These are phyloP conservation scores for Danaus melanippus DNA, from an alignment of 1,140 invertebrate species.

Conservation along the genomic window DNA sequence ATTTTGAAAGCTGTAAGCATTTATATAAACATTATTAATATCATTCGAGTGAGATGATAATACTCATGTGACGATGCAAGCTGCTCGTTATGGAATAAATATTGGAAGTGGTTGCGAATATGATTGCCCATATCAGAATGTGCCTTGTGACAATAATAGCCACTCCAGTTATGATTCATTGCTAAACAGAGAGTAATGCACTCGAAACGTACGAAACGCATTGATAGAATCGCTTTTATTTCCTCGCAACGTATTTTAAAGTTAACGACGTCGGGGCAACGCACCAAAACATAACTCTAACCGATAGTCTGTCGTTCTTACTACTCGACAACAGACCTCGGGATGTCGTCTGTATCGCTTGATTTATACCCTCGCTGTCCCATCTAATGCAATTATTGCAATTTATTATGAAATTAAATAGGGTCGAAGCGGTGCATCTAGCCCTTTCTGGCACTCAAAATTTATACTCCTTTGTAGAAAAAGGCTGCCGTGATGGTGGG, in stretches of 20 bases:
- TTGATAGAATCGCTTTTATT: conserved; percentile 39
- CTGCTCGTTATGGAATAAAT: conserved; percentile 4
- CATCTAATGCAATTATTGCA: conserved; percentile 68
- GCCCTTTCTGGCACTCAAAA: conserved; percentile 37
- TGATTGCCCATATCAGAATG: conserved; percentile 14
- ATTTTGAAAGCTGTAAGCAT: conserved; percentile 6
- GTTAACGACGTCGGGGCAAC: conserved; percentile 34
- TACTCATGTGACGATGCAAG: too few species aligned
- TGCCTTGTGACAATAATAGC: conserved; percentile 27
- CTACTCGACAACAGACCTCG: conserved; percentile 35
- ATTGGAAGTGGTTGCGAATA: conserved; percentile 1
- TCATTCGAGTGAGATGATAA: too few species aligned
- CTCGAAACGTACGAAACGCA: conserved; percentile 29
- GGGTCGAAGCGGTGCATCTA: conserved; percentile 49
- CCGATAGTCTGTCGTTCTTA: conserved; percentile 32
- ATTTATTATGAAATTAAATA: conserved; percentile 71
- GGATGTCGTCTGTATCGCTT: conserved; percentile 37
- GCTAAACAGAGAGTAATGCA: conserved; percentile 29
- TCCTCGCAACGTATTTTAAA: conserved; percentile 30
- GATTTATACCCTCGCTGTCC: conserved; percentile 51
- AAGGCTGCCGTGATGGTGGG: conserved; percentile 33
- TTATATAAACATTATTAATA: too few species aligned
- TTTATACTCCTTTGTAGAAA: conserved; percentile 62
- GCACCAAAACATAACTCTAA: conserved; percentile 33
- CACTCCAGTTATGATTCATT: conserved; percentile 27